Evolutionary conservation across 1,140 invertebrate genomes (phyloP).

Genomic region (Calephelis virginiensis): DNA sequence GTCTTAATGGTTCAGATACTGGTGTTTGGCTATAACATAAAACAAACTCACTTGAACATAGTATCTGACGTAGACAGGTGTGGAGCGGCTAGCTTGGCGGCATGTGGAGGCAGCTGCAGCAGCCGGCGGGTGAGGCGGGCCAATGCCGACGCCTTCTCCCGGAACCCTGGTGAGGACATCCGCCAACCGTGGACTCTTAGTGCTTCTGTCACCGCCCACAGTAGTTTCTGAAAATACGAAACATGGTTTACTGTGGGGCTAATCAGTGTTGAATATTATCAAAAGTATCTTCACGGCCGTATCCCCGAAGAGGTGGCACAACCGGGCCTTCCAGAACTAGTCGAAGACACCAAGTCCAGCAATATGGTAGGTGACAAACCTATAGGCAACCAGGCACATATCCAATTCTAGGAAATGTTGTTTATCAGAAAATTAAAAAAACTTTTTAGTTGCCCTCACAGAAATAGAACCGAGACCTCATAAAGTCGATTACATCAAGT

Average conservation of each 20-base stretch:
- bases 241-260: neutral
- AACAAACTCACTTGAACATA: conserved; percentile 73
- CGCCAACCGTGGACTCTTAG: conserved; percentile 81
- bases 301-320: too few relatives aligned
- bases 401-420: too few relatives aligned
- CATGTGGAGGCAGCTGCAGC: conserved; percentile 64
- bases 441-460: too few relatives aligned
- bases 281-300: neutral
- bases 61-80: conserved; percentile 70
- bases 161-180: conserved; percentile 82
- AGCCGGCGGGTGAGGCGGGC: conserved; percentile 75
- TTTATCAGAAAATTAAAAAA: too few relatives aligned
- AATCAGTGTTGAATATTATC: neutral
- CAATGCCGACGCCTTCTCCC: conserved; percentile 80
- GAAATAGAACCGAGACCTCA: too few relatives aligned
- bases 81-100: conserved; percentile 50
- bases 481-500: too few relatives aligned
- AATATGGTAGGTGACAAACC: too few relatives aligned
- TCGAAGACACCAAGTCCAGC: too few relatives aligned
- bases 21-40: neutral
- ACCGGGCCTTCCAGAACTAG: too few relatives aligned
- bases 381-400: too few relatives aligned
- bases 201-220: conserved; percentile 85
- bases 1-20: too few relatives aligned
- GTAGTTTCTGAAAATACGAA: conserved; percentile 80